phyloP scores from a whole-genome alignment of 1,140 invertebrate species.

The Neodiprion virginianus region DNA sequence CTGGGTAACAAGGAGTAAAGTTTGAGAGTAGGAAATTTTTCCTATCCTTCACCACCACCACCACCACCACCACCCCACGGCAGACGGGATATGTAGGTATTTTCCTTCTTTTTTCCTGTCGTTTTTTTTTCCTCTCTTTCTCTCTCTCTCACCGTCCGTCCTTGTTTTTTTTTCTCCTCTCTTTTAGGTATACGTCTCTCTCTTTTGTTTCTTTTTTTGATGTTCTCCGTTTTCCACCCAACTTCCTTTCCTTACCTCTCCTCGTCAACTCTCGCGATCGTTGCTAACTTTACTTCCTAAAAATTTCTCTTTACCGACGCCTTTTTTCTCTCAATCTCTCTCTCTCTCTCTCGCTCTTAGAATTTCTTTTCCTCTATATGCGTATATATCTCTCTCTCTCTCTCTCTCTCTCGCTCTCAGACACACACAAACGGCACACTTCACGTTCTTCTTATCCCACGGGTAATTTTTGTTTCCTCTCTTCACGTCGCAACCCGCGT shows the following conservation, averaged over 20 bases:
- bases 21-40: too few relatives aligned
- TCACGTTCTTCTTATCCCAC: not conserved
- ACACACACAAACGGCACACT: not conserved
- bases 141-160: not conserved
- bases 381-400: too few relatives aligned
- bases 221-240: not conserved
- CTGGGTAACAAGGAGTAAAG: not conserved
- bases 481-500: not conserved
- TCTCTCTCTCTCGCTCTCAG: too few relatives aligned
- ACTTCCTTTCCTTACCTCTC: conserved; percentile 18
- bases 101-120: conserved; percentile 25
- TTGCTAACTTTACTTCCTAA: too few relatives aligned
- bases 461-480: not conserved
- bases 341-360: conserved; percentile 20
- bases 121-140: conserved; percentile 25
- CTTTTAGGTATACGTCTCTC: not conserved
- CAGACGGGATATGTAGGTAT: conserved; percentile 22
- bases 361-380: too few relatives aligned
- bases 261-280: conserved; percentile 31
- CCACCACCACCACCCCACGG: too few relatives aligned
- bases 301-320: too few relatives aligned
- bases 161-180: conserved; percentile 1
- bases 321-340: not conserved
- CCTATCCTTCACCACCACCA: too few relatives aligned
- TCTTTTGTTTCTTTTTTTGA: conserved; percentile 18